Evolutionary conservation across 2,888 invertebrate species (phyloP).

Genomic region (Linyphia triangularis): DNA sequence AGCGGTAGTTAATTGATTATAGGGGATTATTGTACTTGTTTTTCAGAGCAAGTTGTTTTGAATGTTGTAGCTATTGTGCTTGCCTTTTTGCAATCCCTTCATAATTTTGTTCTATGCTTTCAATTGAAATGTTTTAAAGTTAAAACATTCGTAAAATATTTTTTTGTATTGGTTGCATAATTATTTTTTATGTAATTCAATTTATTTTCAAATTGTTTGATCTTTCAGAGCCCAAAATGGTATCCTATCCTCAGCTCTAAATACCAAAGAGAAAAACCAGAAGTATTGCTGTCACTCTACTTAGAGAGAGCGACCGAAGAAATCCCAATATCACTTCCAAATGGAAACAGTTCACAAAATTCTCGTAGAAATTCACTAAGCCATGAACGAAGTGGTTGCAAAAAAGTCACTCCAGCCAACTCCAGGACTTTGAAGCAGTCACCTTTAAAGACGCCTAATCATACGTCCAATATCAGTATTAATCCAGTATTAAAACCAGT

Average conservation of each 20-base stretch:
- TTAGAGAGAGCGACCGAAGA: slow-evolving; percentile 79
- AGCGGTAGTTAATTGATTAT: too few species aligned
- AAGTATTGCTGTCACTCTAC: slow-evolving; percentile 79
- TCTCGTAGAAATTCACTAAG: slow-evolving; percentile 37
- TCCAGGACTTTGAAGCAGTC: slow-evolving; percentile 10
- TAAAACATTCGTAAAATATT: too few species aligned
- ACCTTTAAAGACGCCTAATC: background rate
- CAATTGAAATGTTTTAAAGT: too few species aligned
- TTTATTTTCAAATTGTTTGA: too few species aligned
- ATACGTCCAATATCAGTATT: background rate
- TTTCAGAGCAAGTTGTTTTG: too few species aligned
- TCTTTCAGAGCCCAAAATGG: slow-evolving; percentile 79
- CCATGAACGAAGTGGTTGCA: slow-evolving; percentile 41
- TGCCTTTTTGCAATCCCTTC: background rate
- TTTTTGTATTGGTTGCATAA: too few species aligned
- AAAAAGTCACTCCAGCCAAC: slow-evolving; percentile 8
- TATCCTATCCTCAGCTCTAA: slow-evolving; percentile 80
- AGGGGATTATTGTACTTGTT: too few species aligned
- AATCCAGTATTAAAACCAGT: slow-evolving; percentile 63
- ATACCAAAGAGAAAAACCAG: slow-evolving; percentile 80
- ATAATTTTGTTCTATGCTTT: background rate
- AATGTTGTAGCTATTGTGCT: background rate
- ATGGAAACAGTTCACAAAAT: slow-evolving; percentile 26
- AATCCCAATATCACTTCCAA: slow-evolving; percentile 20
- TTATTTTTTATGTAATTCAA: background rate